phyloP scores from a whole-genome alignment of 2,888 invertebrate genomes.

The Agriopis leucophaearia region DNA sequence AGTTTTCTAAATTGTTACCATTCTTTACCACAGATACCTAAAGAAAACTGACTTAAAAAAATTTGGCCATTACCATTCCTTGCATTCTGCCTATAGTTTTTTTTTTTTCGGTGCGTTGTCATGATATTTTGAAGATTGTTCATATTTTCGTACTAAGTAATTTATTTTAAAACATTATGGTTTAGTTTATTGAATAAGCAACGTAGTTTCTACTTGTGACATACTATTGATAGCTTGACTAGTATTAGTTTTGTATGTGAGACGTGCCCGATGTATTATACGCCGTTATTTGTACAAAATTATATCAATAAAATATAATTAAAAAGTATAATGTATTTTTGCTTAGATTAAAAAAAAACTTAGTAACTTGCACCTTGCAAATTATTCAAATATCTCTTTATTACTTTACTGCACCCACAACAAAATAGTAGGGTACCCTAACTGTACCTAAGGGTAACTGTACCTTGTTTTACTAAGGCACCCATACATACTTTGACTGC shows the following conservation, averaged over 20 bases:
- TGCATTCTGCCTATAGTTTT: background rate
- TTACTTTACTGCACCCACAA: no score
- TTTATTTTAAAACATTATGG: background rate
- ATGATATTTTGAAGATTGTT: conserved; percentile 16
- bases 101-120: conserved; percentile 18
- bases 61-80: background rate
- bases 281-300: conserved; percentile 87
- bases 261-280: conserved; percentile 86
- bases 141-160: conserved; percentile 15
- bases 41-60: background rate
- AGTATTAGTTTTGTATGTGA: conserved; percentile 87
- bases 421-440: no score
- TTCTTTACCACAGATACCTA: background rate
- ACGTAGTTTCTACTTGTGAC: conserved; percentile 74
- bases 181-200: conserved; percentile 42
- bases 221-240: conserved; percentile 78
- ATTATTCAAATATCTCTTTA: no score
- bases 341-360: background rate
- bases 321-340: conserved; percentile 45
- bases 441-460: no score
- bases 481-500: no score
- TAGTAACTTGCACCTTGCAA: background rate
- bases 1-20: background rate
- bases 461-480: no score
- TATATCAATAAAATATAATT: conserved; percentile 84